Evolutionary conservation across 1,140 invertebrate genomes (phyloP).

Genomic region (Drusus annulatus): DNA sequence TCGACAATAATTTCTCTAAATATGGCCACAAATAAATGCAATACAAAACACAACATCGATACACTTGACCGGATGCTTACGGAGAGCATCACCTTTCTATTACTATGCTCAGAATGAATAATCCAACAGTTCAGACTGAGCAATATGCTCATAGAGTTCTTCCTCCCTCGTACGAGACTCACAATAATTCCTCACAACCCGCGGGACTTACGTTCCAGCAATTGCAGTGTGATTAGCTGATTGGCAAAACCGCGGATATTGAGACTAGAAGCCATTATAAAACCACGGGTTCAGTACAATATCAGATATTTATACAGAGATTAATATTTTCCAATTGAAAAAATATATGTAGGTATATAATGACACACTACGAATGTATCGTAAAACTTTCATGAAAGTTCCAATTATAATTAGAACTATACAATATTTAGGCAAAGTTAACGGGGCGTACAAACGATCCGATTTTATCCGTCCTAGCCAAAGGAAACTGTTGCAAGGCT

Average conservation of each 20-base stretch:
- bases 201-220: not conserved
- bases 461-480: no score
- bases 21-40: constrained; percentile 46
- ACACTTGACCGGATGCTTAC: not conserved
- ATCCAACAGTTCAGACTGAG: not conserved
- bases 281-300: not conserved
- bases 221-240: not conserved
- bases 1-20: constrained; percentile 38
- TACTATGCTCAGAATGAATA: not conserved
- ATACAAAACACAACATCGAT: not conserved
- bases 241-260: no score
- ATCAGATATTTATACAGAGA: no score
- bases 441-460: no score
- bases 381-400: no score
- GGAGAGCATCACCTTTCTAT: constrained; percentile 24
- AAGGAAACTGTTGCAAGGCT: no score
- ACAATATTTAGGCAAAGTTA: no score
- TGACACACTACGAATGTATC: no score
- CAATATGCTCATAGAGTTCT: not conserved
- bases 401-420: no score
- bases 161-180: not conserved
- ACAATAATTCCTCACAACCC: not conserved
- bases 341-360: no score
- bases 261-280: no score
- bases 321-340: no score